phyloP scores from a whole-genome alignment of 2,113 vertebrate genomes.

The Ovis aries region DNA sequence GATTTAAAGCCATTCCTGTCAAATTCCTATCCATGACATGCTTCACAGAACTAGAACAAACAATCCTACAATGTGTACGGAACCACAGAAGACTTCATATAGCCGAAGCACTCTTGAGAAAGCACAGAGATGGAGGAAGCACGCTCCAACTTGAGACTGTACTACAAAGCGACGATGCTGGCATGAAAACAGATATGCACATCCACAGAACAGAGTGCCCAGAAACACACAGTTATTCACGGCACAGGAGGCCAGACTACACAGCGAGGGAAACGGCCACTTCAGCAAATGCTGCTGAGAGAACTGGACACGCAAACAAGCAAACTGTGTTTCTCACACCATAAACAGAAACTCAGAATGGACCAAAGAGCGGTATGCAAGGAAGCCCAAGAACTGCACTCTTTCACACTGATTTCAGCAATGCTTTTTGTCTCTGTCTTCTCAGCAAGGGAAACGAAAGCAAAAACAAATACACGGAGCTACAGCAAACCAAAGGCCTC shows the following conservation, averaged over 20 bases:
- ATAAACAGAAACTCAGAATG: neutral
- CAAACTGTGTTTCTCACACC: neutral
- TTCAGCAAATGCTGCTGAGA: neutral
- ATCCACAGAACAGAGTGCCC: neutral
- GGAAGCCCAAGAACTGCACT: no score
- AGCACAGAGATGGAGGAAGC: neutral
- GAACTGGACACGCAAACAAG: neutral
- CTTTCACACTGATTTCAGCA: neutral
- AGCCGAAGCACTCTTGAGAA: neutral
- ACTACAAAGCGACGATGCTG: fast-evolving
- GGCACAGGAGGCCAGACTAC: neutral
- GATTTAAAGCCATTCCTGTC: neutral
- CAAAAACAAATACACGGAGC: neutral
- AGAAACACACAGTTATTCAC: no score
- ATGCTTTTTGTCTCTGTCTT: neutral
- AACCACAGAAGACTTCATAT: neutral
- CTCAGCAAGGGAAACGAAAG: neutral
- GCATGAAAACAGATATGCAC: neutral
- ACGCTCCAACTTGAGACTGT: neutral
- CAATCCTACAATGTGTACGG: neutral
- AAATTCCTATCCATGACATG: neutral
- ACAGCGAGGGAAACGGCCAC: neutral
- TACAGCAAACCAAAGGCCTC: neutral
- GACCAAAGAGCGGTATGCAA: neutral
- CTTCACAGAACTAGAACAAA: neutral